A percentile compares a stretch with the other conserved stretches of the same genome.
Evolutionary conservation across 2,113 vertebrate genomes (phyloP).

Genomic region (Plectropomus leopardus): DNA sequence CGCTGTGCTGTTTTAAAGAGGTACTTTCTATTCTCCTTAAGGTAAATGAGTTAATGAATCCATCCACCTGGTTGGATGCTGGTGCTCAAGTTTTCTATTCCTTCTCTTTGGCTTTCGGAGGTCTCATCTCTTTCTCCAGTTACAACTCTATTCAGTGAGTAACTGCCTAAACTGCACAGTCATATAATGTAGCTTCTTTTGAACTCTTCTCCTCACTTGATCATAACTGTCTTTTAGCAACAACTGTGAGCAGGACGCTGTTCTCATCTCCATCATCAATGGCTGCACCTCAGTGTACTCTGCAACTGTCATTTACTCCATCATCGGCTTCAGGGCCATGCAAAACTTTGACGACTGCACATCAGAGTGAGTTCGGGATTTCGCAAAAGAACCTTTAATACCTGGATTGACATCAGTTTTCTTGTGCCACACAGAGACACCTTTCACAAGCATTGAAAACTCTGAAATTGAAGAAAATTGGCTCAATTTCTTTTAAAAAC

Average conservation of each 20-base stretch:
- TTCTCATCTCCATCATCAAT: conserved; percentile 94
- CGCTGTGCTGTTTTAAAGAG: neutral
- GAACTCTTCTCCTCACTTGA: neutral
- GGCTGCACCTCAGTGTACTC: conserved; percentile 94
- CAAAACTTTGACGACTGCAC: conserved; percentile 89
- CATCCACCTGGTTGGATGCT: conserved; percentile 93
- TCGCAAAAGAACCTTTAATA: neutral
- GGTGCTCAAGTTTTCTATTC: conserved; percentile 97
- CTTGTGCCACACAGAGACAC: too few relatives aligned
- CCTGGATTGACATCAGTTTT: too few relatives aligned
- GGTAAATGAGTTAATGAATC: conserved; percentile 91
- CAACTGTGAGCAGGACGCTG: conserved; percentile 93
- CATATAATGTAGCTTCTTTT: neutral
- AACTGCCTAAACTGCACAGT: neutral
- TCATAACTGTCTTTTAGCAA: conserved; percentile 84
- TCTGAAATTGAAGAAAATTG: too few relatives aligned
- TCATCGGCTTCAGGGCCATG: conserved; percentile 97
- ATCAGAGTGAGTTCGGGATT: conserved; percentile 59
- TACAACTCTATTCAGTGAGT: conserved; percentile 98
- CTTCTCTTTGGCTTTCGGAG: conserved; percentile 96
- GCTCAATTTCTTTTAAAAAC: too few relatives aligned
- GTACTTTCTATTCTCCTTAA: conserved; percentile 60
- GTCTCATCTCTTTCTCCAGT: conserved; percentile 98
- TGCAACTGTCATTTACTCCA: conserved; percentile 95
- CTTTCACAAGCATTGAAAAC: too few relatives aligned